Evolutionary conservation across 2,888 invertebrate genomes (phyloP).

Genomic region (Drosophila testacea): DNA sequence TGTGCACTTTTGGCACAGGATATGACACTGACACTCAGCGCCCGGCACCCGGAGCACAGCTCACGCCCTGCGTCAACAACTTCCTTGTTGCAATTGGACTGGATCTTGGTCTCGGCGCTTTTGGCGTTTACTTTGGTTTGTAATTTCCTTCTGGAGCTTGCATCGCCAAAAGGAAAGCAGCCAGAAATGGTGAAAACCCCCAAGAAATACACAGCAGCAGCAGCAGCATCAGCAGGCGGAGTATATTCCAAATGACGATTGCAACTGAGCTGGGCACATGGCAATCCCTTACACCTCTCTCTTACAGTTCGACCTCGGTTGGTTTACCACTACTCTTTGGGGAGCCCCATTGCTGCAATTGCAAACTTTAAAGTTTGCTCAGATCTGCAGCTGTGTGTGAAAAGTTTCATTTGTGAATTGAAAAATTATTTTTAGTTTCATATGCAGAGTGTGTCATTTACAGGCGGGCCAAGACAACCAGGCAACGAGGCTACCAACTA

Average conservation of each 20-base stretch:
- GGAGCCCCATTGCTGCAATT: slow-evolving; percentile 54
- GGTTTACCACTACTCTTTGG: slow-evolving; percentile 67
- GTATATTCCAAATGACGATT: slow-evolving; percentile 70
- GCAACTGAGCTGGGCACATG: slow-evolving; percentile 52
- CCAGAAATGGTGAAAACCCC: slow-evolving; percentile 55
- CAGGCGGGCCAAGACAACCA: slow-evolving; percentile 43
- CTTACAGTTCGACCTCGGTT: slow-evolving; percentile 8
- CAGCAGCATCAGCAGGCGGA: slow-evolving; percentile 11
- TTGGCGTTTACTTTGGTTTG: slow-evolving; percentile 81
- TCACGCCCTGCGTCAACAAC: slow-evolving; percentile 77
- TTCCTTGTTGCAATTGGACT: slow-evolving; percentile 57
- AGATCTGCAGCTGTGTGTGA: slow-evolving; percentile 55
- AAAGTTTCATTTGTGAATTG: slow-evolving; percentile 80
- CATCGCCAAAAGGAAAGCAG: slow-evolving; percentile 63
- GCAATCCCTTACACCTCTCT: background rate
- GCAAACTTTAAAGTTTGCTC: slow-evolving; percentile 71
- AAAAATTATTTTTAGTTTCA: slow-evolving; percentile 75
- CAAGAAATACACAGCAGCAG: slow-evolving; percentile 58
- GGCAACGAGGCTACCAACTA: slow-evolving; percentile 10
- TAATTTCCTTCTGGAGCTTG: slow-evolving; percentile 79
- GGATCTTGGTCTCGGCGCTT: slow-evolving; percentile 38
- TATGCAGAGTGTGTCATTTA: slow-evolving; percentile 74
- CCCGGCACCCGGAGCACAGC: slow-evolving; percentile 19
- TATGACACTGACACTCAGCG: slow-evolving; percentile 79
- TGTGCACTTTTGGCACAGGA: slow-evolving; percentile 80